These are phyloP conservation scores for Miniopterus natalensis DNA, from an alignment of 2,113 vertebrate species.

Conservation along the genomic window DNA sequence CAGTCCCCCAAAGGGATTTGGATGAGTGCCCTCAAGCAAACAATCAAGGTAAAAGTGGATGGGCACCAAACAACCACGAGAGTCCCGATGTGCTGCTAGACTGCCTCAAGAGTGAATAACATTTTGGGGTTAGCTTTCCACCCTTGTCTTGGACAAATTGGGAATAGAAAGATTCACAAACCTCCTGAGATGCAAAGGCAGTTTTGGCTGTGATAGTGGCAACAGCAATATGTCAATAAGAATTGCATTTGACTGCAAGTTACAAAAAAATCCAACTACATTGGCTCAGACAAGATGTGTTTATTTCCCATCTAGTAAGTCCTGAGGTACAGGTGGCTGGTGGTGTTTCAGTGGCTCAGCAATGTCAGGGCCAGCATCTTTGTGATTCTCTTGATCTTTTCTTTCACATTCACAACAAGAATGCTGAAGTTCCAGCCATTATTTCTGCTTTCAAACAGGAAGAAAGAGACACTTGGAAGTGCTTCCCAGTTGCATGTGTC, in stretches of 20 bases:
- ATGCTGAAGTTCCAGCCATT: not conserved
- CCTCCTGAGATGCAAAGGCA: not conserved
- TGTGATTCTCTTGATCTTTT: not conserved
- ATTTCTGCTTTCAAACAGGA: conserved; percentile 33
- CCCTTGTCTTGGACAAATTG: not conserved
- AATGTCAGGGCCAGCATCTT: not conserved
- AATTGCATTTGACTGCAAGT: not conserved
- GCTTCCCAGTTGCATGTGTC: not conserved
- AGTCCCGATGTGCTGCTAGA: not conserved
- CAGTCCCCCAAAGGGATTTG: not conserved
- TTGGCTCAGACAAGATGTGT: not conserved
- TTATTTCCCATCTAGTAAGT: not conserved
- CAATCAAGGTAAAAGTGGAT: not conserved
- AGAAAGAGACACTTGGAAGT: not conserved
- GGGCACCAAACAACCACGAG: not conserved
- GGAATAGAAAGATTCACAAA: not conserved
- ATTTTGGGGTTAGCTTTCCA: not conserved
- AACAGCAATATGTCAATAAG: not conserved
- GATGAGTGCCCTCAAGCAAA: not conserved
- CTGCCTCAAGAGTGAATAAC: not conserved
- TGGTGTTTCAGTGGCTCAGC: not conserved
- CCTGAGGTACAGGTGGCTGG: not conserved
- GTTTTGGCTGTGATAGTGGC: not conserved
- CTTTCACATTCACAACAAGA: not conserved
- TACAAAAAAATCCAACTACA: not conserved